These are phyloP conservation scores for Reticulitermes lucifugus DNA, from an alignment of 2,888 invertebrate species.

Conservation along the genomic window DNA sequence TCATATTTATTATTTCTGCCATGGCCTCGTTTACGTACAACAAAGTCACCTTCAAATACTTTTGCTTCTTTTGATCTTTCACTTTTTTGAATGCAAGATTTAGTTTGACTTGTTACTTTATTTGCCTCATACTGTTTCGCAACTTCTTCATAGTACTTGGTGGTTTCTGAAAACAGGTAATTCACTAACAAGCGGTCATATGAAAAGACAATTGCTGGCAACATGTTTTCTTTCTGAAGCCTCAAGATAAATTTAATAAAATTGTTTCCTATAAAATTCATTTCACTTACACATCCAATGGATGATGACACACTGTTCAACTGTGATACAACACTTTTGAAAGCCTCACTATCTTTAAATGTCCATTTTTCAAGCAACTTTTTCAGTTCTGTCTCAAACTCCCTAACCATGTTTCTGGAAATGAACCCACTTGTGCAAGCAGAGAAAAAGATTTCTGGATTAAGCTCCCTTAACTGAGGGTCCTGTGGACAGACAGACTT, in stretches of 20 bases:
- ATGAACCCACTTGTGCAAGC: constrained; percentile 52
- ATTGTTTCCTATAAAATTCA: constrained; percentile 17
- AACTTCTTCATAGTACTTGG: constrained; percentile 26
- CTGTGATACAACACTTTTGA: not conserved
- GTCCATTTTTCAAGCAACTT: constrained; percentile 47
- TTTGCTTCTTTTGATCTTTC: not conserved
- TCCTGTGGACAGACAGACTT: constrained; percentile 30
- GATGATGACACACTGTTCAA: not conserved
- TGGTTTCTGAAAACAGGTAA: constrained; percentile 21
- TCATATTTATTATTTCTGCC: not conserved
- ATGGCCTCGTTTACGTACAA: not conserved
- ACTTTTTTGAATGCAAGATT: not conserved
- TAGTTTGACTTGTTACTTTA: no score
- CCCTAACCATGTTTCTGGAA: constrained; percentile 51
- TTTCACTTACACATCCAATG: not conserved
- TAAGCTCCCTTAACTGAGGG: constrained; percentile 35
- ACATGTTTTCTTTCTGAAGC: constrained; percentile 52
- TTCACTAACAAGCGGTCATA: constrained; percentile 53
- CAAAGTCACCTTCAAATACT: not conserved
- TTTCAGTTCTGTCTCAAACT: constrained; percentile 52
- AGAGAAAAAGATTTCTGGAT: constrained; percentile 47
- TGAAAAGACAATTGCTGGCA: constrained; percentile 55
- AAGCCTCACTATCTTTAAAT: not conserved
- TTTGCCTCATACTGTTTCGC: not conserved
- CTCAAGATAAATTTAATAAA: constrained; percentile 40